phyloP scores from a whole-genome alignment of 2,797 vertebrate genomes.

The Serranus cabrilla region DNA sequence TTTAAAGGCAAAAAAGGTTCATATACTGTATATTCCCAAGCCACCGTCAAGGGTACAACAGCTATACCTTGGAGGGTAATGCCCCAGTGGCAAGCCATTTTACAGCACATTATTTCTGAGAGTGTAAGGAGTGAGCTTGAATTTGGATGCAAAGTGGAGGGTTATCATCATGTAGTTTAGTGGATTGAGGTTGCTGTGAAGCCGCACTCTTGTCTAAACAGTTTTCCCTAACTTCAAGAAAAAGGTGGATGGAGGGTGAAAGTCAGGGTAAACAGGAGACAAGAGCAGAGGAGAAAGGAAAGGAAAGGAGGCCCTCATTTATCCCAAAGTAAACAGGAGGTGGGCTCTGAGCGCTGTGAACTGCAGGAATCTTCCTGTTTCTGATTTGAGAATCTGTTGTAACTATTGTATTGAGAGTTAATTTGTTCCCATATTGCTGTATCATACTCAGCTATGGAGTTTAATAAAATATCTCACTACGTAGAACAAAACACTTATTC shows the following conservation, averaged over 20 bases:
- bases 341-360: not conserved
- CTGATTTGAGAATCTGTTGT: not conserved
- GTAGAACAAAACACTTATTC: no score
- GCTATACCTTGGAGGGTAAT: no score
- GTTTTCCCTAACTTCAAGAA: constrained; percentile 15
- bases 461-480: not conserved
- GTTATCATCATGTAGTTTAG: constrained; percentile 39
- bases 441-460: not conserved
- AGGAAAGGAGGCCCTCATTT: not conserved
- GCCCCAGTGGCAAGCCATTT: no score
- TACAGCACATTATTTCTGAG: no score
- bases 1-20: no score
- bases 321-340: not conserved
- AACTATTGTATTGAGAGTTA: not conserved
- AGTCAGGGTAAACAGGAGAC: not conserved
- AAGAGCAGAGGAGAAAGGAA: not conserved
- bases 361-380: not conserved
- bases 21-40: no score
- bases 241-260: not conserved
- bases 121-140: not conserved
- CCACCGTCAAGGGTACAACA: no score
- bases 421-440: not conserved
- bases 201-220: constrained; percentile 14
- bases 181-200: constrained; percentile 14
- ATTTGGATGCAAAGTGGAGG: constrained; percentile 30